phyloP scores from a whole-genome alignment of 2,888 invertebrate genomes.

The Sphaeridia pumilis region DNA sequence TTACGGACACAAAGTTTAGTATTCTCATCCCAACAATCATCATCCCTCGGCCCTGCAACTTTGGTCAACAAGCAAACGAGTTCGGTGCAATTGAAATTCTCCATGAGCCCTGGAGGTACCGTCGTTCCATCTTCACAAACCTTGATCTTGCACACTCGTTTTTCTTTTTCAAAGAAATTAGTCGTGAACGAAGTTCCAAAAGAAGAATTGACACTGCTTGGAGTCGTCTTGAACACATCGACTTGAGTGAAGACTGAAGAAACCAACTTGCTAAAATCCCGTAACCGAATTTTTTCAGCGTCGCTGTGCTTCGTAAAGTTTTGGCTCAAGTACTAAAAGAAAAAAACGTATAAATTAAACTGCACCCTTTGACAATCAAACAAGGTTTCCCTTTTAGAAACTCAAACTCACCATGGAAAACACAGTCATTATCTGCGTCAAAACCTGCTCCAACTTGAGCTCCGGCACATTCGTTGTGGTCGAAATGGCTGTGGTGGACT shows the following conservation, averaged over 20 bases:
- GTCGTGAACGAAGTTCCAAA: constrained; percentile 28
- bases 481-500: constrained; percentile 19
- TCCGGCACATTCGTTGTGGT: constrained; percentile 23
- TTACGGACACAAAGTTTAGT: constrained; percentile 32
- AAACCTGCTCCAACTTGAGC: constrained; percentile 32
- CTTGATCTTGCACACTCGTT: constrained; percentile 27
- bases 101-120: constrained; percentile 20
- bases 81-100: constrained; percentile 29
- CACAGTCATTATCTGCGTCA: constrained; percentile 29
- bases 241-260: constrained; percentile 29
- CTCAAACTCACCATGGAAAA: constrained; percentile 23
- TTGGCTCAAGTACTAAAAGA: constrained; percentile 18
- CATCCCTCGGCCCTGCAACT: constrained; percentile 26
- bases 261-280: constrained; percentile 31
- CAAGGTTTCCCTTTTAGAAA: too few relatives aligned
- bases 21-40: constrained; percentile 31
- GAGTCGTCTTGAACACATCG: constrained; percentile 25
- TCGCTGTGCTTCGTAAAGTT: constrained; percentile 32
- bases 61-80: constrained; percentile 20
- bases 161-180: constrained; percentile 24
- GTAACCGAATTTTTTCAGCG: constrained; percentile 23
- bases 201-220: constrained; percentile 27
- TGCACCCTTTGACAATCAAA: too few relatives aligned
- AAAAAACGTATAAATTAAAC: too few relatives aligned
- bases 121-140: constrained; percentile 32